Evolutionary conservation across 2,888 invertebrate species (phyloP), one percentile per base, ranked within the genome.

Genomic region (Lissocephala sabroskyi): DNA sequence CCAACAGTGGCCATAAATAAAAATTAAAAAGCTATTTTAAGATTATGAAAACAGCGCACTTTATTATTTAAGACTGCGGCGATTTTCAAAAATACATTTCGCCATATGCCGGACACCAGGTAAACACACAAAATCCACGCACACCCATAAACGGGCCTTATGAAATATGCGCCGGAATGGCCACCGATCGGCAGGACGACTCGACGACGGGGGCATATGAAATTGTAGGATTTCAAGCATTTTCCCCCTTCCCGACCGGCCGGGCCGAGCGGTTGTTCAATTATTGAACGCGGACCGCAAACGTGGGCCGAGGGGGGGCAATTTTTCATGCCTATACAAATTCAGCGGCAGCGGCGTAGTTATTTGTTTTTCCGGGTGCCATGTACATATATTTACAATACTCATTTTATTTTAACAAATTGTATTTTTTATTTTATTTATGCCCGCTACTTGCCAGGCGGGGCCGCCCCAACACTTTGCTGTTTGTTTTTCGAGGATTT

Each of bases 371-470:
- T 28, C 14, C 9, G 19, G 5, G 23, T 23, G 33, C 30, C 30
- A 26, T 41, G 40, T 41, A 33, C 43, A 45, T 68, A 61, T n/a
- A n/a, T n/a, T n/a, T n/a, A n/a, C n/a, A n/a, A n/a, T n/a, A n/a
- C n/a, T n/a, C n/a, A n/a, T 23, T 23, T 23, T 23, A 23, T 23
- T 23, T 51, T 39, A 49, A 45, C 39, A 68, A 56, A 64, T 57
- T n/a, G n/a, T n/a, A n/a, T n/a, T n/a, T n/a, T n/a, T 45, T 57
- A 56, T 58, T 49, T 63, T 41, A 45, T 40, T 48, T 47, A 40
- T 49, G 48, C 44, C 40, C 18, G 39, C 23, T 40, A 56, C 51
- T 58, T 23, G 3, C 23, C 23, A 23, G 23, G 23, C 23, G 7
- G 23, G 7, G 23, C 23, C 3, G 3, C 7, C 7, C 23, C 4